These are phyloP conservation scores for Progne subis DNA, from an alignment of 2,113 vertebrate genomes.

Conservation along the genomic window DNA sequence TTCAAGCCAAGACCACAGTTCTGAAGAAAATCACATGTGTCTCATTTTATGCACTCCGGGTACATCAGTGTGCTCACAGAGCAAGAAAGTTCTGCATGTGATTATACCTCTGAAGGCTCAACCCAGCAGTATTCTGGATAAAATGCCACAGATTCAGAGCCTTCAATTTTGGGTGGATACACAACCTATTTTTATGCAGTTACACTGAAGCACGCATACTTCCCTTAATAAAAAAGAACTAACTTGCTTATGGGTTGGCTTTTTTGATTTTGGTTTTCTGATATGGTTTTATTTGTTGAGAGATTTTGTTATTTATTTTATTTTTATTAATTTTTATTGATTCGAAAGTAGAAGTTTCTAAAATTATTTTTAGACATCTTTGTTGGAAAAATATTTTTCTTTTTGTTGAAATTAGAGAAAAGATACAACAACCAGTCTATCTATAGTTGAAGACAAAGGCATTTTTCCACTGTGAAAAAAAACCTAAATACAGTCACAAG, in stretches of 20 bases:
- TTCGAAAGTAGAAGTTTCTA: neutral
- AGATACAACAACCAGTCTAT: neutral
- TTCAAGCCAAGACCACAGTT: neutral
- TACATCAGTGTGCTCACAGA: neutral
- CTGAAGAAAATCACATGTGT: neutral
- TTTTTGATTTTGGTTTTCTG: neutral
- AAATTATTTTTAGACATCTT: neutral
- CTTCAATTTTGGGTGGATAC: neutral
- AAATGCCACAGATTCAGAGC: neutral
- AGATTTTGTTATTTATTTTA: neutral
- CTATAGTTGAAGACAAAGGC: neutral
- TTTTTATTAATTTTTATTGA: neutral
- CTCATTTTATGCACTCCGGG: neutral
- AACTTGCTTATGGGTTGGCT: neutral
- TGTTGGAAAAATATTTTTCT: neutral
- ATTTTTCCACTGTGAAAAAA: neutral
- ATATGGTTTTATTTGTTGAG: neutral
- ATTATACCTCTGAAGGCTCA: neutral
- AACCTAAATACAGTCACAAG: neutral
- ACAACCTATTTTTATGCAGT: neutral
- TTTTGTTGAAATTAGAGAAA: neutral
- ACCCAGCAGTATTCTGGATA: neutral
- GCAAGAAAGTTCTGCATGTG: neutral
- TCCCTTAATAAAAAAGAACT: neutral
- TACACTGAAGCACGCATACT: accelerated